Conservation (phyloP, 2,797 vertebrate genomes). For the Sebastes jordani region DNA sequence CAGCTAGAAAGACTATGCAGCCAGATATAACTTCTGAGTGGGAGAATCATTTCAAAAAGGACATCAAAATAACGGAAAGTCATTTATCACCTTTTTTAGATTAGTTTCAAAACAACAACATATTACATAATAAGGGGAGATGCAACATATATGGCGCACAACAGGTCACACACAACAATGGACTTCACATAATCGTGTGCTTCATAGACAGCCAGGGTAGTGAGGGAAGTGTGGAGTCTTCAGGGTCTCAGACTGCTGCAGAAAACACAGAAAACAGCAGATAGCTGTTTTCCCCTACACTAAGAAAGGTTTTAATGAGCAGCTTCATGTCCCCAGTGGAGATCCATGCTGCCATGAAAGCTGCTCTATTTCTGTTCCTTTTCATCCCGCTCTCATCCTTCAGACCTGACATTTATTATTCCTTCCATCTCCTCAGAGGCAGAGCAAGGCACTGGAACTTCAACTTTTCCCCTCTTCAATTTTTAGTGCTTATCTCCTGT, state of each 20-base stretch:
- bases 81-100: constrained; percentile 1
- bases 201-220: constrained; percentile 14
- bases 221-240: constrained; percentile 27
- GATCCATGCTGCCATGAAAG: constrained; percentile 73
- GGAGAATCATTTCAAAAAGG: constrained; percentile 34
- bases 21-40: constrained; percentile 44
- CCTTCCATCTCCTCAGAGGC: constrained; percentile 66
- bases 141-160: constrained; percentile 24
- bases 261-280: constrained; percentile 50
- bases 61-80: constrained; percentile 24
- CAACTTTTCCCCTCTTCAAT: constrained; percentile 2
- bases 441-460: constrained; percentile 46
- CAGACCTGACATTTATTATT: constrained; percentile 79
- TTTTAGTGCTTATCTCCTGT: not conserved
- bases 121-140: constrained; percentile 33
- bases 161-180: constrained; percentile 19
- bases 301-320: constrained; percentile 75
- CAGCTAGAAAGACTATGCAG: constrained; percentile 19
- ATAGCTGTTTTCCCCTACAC: constrained; percentile 37
- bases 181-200: constrained; percentile 8
- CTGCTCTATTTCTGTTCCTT: constrained; percentile 76
- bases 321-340: constrained; percentile 69
- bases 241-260: constrained; percentile 41
- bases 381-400: constrained; percentile 71
- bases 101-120: not conserved